These are phyloP conservation scores for Porites lutea DNA, from an alignment of 64 coral and sea anemone species.

Conservation along the genomic window DNA sequence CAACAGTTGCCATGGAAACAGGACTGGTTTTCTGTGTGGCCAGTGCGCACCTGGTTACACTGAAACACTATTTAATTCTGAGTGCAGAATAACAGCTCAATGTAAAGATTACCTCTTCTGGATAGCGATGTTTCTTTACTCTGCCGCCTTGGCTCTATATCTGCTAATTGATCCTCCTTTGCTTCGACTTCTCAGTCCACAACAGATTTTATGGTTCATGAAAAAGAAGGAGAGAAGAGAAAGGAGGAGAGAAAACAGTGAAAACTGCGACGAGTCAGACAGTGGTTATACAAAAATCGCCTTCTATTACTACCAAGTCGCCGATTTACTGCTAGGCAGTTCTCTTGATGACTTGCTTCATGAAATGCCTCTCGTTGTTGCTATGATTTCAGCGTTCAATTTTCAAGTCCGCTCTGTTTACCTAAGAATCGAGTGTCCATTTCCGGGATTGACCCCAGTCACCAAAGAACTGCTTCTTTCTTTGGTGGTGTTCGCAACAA, in stretches of 20 bases:
- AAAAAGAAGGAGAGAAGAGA: background rate
- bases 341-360: slow-evolving; percentile 17
- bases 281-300: slow-evolving; percentile 72
- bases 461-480: slow-evolving; percentile 81
- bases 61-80: slow-evolving; percentile 48
- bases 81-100: slow-evolving; percentile 4
- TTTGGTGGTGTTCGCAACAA: slow-evolving; percentile 36
- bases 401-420: slow-evolving; percentile 48
- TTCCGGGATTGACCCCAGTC: slow-evolving; percentile 76
- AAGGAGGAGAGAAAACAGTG: background rate
- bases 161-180: slow-evolving; percentile 58
- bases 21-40: slow-evolving; percentile 69
- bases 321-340: slow-evolving; percentile 42
- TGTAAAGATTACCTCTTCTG: slow-evolving; percentile 64
- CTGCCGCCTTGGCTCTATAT: slow-evolving; percentile 38
- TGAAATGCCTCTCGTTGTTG: background rate
- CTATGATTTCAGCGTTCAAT: slow-evolving; percentile 55
- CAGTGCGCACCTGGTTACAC: slow-evolving; percentile 55
- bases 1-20: slow-evolving; percentile 70
- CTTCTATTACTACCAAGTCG: slow-evolving; percentile 88
- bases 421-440: slow-evolving; percentile 67
- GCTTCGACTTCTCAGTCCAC: background rate
- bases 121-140: slow-evolving; percentile 21
- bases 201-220: slow-evolving; percentile 62
- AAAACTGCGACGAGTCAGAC: background rate